Base-by-base conservation (phyloP, 2,888 invertebrate species). In the Bembecia ichneumoniformis region DNA sequence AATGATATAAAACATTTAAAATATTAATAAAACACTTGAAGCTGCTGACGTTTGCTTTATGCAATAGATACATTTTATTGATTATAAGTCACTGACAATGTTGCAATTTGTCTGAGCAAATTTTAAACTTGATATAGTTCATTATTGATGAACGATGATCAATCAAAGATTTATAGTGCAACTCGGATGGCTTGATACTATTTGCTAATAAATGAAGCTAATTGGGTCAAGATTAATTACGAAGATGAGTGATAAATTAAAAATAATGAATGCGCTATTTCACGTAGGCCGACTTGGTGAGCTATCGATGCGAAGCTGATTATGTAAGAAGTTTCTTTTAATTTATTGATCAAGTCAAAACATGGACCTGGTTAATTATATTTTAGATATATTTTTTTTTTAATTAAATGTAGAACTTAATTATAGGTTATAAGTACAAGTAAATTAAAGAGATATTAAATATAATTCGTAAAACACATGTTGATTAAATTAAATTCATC, bases 11-110 rank as follows among this genome's bases (percentile, higher is more conserved):
- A 15, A 44, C 15, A 16, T 15, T 44, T 44, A 15, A 44, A 44
- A 15, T 16, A 44, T 44, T 44, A 44, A 44, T 17, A 44, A 16
- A 15, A 14, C 14, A 17, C 55, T 46, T 53, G 53, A 58, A 54
- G 43, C 49, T 53, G 11, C 5, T 55, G 59, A 60, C 54, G 35
- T 46, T 28, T 46, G 28, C 46, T 51, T 46, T 58, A 56, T 52
- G 57, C 52, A 52, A 52, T 50, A 50, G 51, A 57, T 56, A 53
- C 52, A 54, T 50, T 52, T 55, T 44, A 55, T 52, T 51, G 47
- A 52, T 56, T 52, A 46, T 34, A 28, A 28, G 13, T 14, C 36
- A 49, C 49, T 54, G 44, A 49, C 28, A 35, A 48, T 57, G 57
- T 46, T 50, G 57, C 51, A 57, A 49, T 47, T 49, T 55, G 51